Evolutionary conservation across 2,797 vertebrate genomes (phyloP).

Genomic region (Aplochiton taeniatus): DNA sequence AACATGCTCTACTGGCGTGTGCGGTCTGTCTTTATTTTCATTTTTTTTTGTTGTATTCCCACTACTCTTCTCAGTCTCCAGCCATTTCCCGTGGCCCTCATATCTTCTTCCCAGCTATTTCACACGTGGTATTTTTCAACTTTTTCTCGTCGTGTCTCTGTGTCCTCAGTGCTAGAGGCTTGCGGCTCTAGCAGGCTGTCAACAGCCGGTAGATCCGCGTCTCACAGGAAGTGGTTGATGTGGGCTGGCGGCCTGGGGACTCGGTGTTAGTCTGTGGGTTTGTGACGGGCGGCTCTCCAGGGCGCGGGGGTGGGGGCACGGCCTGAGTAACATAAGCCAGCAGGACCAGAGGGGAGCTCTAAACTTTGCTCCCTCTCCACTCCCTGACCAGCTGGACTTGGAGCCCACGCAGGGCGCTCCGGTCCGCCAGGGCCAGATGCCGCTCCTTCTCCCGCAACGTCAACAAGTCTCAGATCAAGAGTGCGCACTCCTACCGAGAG

Average conservation of each 20-base stretch:
- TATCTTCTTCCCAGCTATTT: no score
- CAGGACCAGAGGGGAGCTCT: slow-evolving; percentile 2
- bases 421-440: neutral
- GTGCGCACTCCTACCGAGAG: neutral
- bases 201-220: slow-evolving; percentile 1
- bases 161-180: neutral
- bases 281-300: slow-evolving; percentile 12
- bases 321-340: slow-evolving; percentile 16
- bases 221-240: slow-evolving; percentile 26
- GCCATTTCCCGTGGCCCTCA: no score
- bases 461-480: neutral
- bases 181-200: neutral
- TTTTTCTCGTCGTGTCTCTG: neutral
- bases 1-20: slow-evolving; percentile 1
- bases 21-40: neutral
- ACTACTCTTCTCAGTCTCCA: no score
- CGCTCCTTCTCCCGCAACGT: slow-evolving; percentile 1
- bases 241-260: slow-evolving; percentile 12
- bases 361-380: neutral
- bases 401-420: slow-evolving; percentile 18
- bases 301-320: neutral
- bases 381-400: slow-evolving; percentile 28
- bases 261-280: slow-evolving; percentile 26
- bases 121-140: neutral
- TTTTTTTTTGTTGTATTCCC: neutral